Base-by-base conservation (phyloP, 2,113 vertebrate genomes). In the Sander vitreus region DNA sequence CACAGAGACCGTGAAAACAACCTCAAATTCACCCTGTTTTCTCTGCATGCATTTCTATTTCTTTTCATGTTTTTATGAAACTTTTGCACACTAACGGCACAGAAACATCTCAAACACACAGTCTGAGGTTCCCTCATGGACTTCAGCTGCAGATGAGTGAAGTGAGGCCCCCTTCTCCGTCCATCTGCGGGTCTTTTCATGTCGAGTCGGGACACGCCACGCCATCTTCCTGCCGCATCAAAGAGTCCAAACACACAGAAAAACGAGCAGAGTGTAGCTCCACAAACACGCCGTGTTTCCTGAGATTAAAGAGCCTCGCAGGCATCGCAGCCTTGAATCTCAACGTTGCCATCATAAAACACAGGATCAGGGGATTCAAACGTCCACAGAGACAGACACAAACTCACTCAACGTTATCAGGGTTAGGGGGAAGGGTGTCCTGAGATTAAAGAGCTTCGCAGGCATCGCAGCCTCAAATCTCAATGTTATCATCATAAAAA, bases 121-220 rank as follows among this genome's bases (percentile, higher is more conserved):
- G 36, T 9, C 36, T 2, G 8, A 10, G 8, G 2, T 39, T 10
- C 8, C 36, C 2, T 10, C 36, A 2, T 9, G 36, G 8, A 9
- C 8, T 33, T 33, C 33, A 33, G 33, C 33, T 19, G 5, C 19
- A 11, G 54, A 60, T 25, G 43, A 58, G 11, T 4, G 62, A 30
- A 15, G 30, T 2, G 57, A 58, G 27, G 67, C n/a, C 68, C 36
- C 51, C 33, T 13, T 13, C 65, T 2, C 4, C 7, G 10, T 57
- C 78, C 50, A 60, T 64, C 80, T 69, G 65, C 19, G 63, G 63
- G n/a, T 62, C 75, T 70, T 76, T 78, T 39, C 78, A 83, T 62
- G 84, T 84, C 94, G 54, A 77, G 93, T 87, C 36, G 3, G 86
- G 84, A 90, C 94, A 87, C 63, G 94, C 76, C 77, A 85, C 63